phyloP scores from a whole-genome alignment of 2,888 invertebrate genomes.

The Apamea sordens region DNA sequence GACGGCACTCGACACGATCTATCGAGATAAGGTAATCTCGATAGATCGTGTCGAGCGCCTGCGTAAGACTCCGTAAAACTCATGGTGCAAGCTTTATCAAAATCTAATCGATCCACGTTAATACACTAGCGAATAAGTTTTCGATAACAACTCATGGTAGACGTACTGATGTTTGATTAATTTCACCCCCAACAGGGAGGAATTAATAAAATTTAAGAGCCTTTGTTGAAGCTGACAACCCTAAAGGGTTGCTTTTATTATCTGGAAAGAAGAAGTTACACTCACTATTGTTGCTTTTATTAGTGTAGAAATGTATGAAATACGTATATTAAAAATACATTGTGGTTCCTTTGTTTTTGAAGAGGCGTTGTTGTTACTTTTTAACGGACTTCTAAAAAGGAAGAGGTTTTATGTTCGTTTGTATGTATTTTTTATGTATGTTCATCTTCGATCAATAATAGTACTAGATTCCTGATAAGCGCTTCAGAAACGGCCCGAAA shows the following conservation, averaged over 20 bases:
- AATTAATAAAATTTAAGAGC: slow-evolving; percentile 58
- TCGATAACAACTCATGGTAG: too few species aligned
- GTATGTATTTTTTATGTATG: not conserved
- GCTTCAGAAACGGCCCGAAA: too few species aligned
- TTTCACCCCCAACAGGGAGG: slow-evolving; percentile 40
- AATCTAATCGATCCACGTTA: too few species aligned
- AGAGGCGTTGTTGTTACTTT: not conserved
- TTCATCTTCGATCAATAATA: too few species aligned
- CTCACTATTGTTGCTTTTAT: slow-evolving; percentile 32
- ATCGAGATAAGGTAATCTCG: too few species aligned
- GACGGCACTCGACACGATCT: too few species aligned
- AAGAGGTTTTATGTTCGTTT: not conserved
- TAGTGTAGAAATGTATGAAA: slow-evolving; percentile 34
- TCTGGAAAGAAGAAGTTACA: slow-evolving; percentile 48
- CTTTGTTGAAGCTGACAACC: slow-evolving; percentile 53
- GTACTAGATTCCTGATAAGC: too few species aligned
- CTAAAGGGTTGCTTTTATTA: slow-evolving; percentile 41
- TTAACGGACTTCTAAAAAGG: not conserved
- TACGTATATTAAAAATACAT: slow-evolving; percentile 41
- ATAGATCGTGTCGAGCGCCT: too few species aligned
- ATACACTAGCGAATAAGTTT: too few species aligned
- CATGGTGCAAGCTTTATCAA: too few species aligned
- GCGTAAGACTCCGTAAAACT: too few species aligned
- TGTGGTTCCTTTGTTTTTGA: slow-evolving; percentile 25
- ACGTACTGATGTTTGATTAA: slow-evolving; percentile 59